Base-by-base conservation (phyloP, 2,797 vertebrate species). In the Petrocephalus sullivani region DNA sequence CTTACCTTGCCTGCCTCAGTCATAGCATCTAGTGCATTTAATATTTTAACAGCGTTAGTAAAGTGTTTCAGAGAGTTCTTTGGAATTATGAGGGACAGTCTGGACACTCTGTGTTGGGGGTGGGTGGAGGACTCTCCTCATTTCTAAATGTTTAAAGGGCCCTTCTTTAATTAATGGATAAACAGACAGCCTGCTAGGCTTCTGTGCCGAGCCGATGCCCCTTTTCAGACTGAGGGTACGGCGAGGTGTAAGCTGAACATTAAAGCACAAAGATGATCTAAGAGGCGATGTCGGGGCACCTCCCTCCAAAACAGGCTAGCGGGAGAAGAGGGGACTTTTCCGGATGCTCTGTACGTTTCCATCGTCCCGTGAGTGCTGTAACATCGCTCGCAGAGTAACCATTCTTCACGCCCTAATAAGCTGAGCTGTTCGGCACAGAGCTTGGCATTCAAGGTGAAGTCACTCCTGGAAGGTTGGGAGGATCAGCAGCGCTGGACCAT, bases 111-210 rank as follows among this genome's bases (percentile, higher is more conserved):
- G 6, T 75, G 28, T 19, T 19, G 6, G 71, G 37, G 14, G 3
- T 41, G 37, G 71, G 37, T 14, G 61, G 61, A 4, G 16, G 71
- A 41, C 8, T 94, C 93, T 92, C 92, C 95, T 95, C 90, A 92
- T 14, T 93, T 91, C 88, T 89, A 89, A 92, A 95, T 92, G 94
- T 95, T 96, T 94, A 96, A 96, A 95, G 95, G 94, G 94, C 95
- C 92, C 88, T 90, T 88, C 10, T 90, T 91, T 94, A 93, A 94
- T 90, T 95, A 94, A n/a, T 90, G 92, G 93, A 93, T 88, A 92
- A 91, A 93, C 94, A 91, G 94, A 81, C 91, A 92, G 12, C 88
- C 53, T 88, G 75, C 54, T 57, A 33, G 33, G 88, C 33, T 61
- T 88, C 87, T 57, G 85, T 90, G 89, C 81, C 14, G 90, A 87